Percentiles rank a stretch among this genome's conserved stretches.
phyloP scores from a whole-genome alignment of 2,888 invertebrate species.

The Ectropis crepuscularia region DNA sequence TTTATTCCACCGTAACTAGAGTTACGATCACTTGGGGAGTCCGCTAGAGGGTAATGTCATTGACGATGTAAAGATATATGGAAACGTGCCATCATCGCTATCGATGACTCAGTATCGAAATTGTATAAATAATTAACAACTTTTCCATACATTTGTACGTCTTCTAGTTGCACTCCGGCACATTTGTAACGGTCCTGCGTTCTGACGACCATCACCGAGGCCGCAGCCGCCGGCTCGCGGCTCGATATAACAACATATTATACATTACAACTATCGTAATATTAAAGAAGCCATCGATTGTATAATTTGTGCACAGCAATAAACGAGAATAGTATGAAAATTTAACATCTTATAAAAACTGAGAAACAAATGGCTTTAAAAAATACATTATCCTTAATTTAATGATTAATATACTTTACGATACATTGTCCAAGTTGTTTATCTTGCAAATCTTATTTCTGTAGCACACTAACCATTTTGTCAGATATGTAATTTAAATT shows the following conservation, averaged over 20 bases:
- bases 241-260: slow-evolving; percentile 75
- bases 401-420: slow-evolving; percentile 81
- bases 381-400: slow-evolving; percentile 83
- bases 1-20: too few species aligned
- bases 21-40: too few species aligned
- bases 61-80: too few species aligned
- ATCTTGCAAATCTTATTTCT: slow-evolving; percentile 75
- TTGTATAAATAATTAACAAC: too few species aligned
- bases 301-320: slow-evolving; percentile 80
- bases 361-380: slow-evolving; percentile 81
- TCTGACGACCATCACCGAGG: slow-evolving; percentile 59
- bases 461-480: slow-evolving; percentile 85
- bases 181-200: slow-evolving; percentile 35
- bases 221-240: slow-evolving; percentile 43
- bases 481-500: slow-evolving; percentile 85
- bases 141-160: too few species aligned
- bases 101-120: too few species aligned
- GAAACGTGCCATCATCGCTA: too few species aligned
- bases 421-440: slow-evolving; percentile 82
- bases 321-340: slow-evolving; percentile 72
- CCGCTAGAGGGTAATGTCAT: too few species aligned
- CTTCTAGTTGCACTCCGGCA: too few species aligned
- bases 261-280: slow-evolving; percentile 63
- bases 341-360: slow-evolving; percentile 80
- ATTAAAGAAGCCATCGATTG: slow-evolving; percentile 70